phyloP scores from a whole-genome alignment of 2,113 vertebrate species.

The Lamprologus speciosus region DNA sequence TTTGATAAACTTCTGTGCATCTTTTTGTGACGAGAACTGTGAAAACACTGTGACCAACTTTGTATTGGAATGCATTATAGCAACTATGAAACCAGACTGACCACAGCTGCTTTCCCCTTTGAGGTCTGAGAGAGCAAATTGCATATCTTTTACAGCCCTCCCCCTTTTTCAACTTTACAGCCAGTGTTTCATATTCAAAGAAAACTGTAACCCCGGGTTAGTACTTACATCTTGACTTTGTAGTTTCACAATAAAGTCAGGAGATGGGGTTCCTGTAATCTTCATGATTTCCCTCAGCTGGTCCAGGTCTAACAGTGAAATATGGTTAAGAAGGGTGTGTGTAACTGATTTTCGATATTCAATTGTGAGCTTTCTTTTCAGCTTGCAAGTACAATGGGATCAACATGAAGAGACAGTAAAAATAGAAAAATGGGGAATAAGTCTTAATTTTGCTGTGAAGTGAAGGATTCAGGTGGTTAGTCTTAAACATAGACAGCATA shows the following conservation, averaged over 20 bases:
- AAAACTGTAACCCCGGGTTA: not conserved
- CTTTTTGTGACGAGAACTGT: not conserved
- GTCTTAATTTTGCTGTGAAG: not conserved
- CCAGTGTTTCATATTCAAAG: not conserved
- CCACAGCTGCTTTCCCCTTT: not conserved
- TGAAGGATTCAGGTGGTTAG: not conserved
- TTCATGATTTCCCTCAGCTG: conserved; percentile 98
- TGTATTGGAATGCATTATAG: not conserved
- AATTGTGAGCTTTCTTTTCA: not conserved
- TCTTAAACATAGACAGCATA: not conserved
- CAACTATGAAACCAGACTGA: not conserved
- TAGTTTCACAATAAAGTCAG: conserved; percentile 89
- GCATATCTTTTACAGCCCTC: not conserved
- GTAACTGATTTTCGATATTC: not conserved
- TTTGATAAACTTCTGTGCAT: accelerated
- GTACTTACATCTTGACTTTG: conserved; percentile 83
- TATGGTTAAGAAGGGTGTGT: conserved; percentile 52
- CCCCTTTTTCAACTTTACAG: not conserved
- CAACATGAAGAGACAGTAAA: not conserved
- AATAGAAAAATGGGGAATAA: not conserved
- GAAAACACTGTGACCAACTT: not conserved
- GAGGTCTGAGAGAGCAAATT: not conserved
- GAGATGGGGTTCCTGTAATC: conserved; percentile 86
- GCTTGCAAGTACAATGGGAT: not conserved
- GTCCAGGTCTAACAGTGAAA: conserved; percentile 80